phyloP scores from a whole-genome alignment of 2,113 vertebrate species.

The Channa maculata region DNA sequence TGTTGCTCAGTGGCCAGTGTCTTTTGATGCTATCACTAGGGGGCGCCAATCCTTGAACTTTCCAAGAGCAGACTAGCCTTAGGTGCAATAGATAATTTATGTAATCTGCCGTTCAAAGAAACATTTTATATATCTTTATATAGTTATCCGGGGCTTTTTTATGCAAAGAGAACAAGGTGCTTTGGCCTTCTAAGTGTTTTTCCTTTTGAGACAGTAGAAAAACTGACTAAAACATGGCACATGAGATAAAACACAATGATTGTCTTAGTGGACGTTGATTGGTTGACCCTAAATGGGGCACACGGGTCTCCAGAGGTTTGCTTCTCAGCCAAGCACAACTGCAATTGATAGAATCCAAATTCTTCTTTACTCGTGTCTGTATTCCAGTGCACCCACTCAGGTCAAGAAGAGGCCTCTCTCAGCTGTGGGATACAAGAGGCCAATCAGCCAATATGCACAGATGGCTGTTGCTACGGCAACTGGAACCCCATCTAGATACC shows the following conservation, averaged over 20 bases:
- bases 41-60: not conserved
- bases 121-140: not conserved
- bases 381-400: conserved; percentile 78
- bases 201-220: not conserved
- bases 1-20: not conserved
- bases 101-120: conserved; percentile 4
- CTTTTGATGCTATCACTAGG: conserved; percentile 15
- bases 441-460: conserved; percentile 94
- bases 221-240: not conserved
- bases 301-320: not conserved
- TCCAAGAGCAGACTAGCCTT: not conserved
- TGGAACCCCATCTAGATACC: conserved; percentile 90
- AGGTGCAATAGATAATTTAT: conserved; percentile 1
- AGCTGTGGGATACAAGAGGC: conserved; percentile 94
- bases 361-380: conserved; percentile 14
- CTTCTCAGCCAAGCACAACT: not conserved
- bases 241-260: not conserved
- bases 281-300: not conserved
- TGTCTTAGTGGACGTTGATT: conserved; percentile 3
- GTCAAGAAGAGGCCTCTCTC: conserved; percentile 91
- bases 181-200: not conserved
- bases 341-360: conserved; percentile 13
- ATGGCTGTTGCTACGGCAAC: conserved; percentile 89
- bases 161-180: not conserved
- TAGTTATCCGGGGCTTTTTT: no score